Evolutionary conservation across 2,797 vertebrate species (phyloP), one percentile per base, ranked within the genome.

Genomic region (Danio choprae): DNA sequence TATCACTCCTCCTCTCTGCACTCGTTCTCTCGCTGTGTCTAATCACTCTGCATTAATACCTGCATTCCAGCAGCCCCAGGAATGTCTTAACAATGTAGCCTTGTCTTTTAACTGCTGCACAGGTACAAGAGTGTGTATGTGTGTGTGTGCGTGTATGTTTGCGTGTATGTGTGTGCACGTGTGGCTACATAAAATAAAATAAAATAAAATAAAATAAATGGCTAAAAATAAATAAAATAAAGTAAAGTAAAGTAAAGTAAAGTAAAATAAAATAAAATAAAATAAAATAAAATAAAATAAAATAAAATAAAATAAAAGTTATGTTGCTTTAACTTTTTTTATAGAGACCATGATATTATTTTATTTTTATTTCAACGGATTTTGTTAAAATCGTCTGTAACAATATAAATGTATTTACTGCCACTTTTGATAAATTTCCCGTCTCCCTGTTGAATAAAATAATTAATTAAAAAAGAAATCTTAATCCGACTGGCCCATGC

Each of bases 71-170:
- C 86, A 88, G 89, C 84, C 90, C 55, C 53, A 90, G 90, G 92
- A 93, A 94, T 92, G 88, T 89, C 85, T 90, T 87, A 91, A 94
- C 93, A 95, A 93, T 91, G 91, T 83, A 85, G 87, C 90, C 87
- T 90, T 94, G 92, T 94, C 92, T 90, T 77, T 53, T 53, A 62
- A 63, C 73, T 46, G 71, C 63, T 50, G 70, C 56, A 69, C 85
- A 81, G 79, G 82, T 87, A 87, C 79, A 83, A 68, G 63, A 48
- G 59, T 5, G 0, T 59, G 67, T 48, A 48, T 22, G 59, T 41
- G 18, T 59, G 67, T 4, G 12, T n/a, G 60, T 22, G 12, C n/a
- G 18, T n/a, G 18, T 11, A n/a, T n/a, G n/a, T n/a, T n/a, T n/a
- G 2, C 10, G 36, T 40, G 36, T 2, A 13, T 5, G 20, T 5